Base-by-base conservation (phyloP, 2,797 vertebrate genomes). In the Schizopygopsis pylzovi region DNA sequence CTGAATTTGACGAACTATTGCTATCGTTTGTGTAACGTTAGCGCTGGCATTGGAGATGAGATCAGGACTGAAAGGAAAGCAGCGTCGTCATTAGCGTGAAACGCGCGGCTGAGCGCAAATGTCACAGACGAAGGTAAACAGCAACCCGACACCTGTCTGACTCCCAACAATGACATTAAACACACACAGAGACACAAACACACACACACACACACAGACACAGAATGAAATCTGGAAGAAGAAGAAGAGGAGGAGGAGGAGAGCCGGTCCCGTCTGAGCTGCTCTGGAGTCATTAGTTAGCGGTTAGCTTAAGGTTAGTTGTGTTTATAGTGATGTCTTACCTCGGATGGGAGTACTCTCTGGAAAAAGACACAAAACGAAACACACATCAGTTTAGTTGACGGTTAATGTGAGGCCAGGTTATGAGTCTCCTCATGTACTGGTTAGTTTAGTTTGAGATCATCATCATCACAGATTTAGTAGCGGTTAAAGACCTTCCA, bases 331-430 rank as follows among this genome's bases (percentile, higher is more conserved):
- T 83, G 79, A 90, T 86, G 90, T 96, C 98, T 99, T 99, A 99
- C 98, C 98, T 99, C 97, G 96, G 93, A 99, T 99, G 61, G 98
- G 98, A 92, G 98, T 99, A 96, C 96, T 96, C 97, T 97, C 98
- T 99, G 97, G 95, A 95, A 96, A 93, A 96, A 98, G 91, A 97
- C 95, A 97, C 95, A 97, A 96, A 65, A 97, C 83, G 95, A 93
- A 92, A 93, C 95, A 96, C 95, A 94, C 95, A 96, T 95, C 91
- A 95, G 95, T 97, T 95, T 93, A 94, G 91, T 92, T 93, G 88
- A 91, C 80, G 79, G 90, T 93, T 93, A 93, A 90, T 88, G 88
- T 93, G 93, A 94, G 89, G 90, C 22, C 71, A 91, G 70, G 80
- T 90, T 83, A 83, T 85, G 81, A 88, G 89, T 39, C 49, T 91